These are phyloP conservation scores for Prunella strophiata DNA, from an alignment of 2,797 vertebrate genomes.

Conservation along the genomic window DNA sequence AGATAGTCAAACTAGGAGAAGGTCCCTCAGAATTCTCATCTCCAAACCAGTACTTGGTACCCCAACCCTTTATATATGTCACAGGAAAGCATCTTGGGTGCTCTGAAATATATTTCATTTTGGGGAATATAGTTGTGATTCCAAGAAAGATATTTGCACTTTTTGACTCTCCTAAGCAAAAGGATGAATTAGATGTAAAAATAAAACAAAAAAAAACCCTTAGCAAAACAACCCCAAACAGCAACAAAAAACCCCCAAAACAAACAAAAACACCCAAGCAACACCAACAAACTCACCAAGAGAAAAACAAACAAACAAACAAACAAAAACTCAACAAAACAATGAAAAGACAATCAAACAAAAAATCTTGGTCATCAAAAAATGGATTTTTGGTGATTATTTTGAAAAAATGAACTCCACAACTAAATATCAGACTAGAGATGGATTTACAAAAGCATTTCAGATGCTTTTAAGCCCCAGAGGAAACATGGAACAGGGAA, in stretches of 20 bases:
- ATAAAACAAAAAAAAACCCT: background rate
- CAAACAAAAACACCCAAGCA: background rate
- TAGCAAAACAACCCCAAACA: background rate
- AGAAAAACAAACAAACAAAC: background rate
- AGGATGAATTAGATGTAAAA: background rate
- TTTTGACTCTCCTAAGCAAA: background rate
- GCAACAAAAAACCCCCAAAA: background rate
- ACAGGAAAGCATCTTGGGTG: background rate
- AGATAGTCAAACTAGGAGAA: background rate
- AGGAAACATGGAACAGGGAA: background rate
- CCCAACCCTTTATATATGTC: rapidly evolving
- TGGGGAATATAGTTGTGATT: background rate
- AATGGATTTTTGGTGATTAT: background rate
- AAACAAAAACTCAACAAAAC: no score
- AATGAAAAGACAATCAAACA: background rate
- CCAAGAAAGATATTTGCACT: background rate
- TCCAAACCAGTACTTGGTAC: background rate
- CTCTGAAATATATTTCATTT: background rate
- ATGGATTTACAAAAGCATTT: background rate
- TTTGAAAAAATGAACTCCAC: background rate
- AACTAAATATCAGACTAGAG: background rate
- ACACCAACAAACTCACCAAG: background rate
- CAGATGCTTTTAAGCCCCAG: background rate
- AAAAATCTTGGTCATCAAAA: background rate
- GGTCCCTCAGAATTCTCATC: background rate